Evolutionary conservation across 2,888 invertebrate genomes (phyloP), one percentile per base, ranked within the genome.

Genomic region (Strigamia crassipes): DNA sequence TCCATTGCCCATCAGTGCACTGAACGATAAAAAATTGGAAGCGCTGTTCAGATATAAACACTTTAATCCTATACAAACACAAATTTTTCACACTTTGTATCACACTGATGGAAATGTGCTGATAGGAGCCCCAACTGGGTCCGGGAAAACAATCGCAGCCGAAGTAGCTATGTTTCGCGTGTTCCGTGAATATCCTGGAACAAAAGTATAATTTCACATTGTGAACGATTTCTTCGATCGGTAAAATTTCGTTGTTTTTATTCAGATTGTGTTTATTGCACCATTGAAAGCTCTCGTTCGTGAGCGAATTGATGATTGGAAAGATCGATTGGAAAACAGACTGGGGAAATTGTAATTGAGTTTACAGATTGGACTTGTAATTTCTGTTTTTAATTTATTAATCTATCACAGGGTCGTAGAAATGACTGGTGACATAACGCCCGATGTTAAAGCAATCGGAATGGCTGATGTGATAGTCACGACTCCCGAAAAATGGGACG

Each of bases 401-500:
- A 23, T 66, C 4, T 34, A 5, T 51, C 31, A n/a, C 84, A 93
- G 91, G 84, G 96, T 99, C 0, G 95, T 99, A 0, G 99, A 99
- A 89, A 90, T 99, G 84, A 99, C 99, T 77, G 99, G 99, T 86
- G 94, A 95, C 87, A 94, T 95, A 0, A 93, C 94, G 0, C 97
- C 97, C 0, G 96, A 96, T 86, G 92, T 94, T 82, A 90, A 92
- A 83, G 93, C 96, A 0, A 96, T 99, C 83, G 91, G 92, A 0
- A 91, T 89, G 80, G 93, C 97, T 0, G 93, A 95, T 87, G 93
- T 99, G 0, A 99, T 99, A 85, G 96, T 99, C 27, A 99, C 99
- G 0, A 99, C 99, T 0, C 99, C 99, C 0, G 99, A 99, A 89
- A 99, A 99, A 88, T 99, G 99, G 99, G 99, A 99, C 88, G 99